Evolutionary conservation across 2,797 vertebrate species (phyloP), one percentile per base, ranked within the genome.

Genomic region (Gymnoscopelus microlampas): DNA sequence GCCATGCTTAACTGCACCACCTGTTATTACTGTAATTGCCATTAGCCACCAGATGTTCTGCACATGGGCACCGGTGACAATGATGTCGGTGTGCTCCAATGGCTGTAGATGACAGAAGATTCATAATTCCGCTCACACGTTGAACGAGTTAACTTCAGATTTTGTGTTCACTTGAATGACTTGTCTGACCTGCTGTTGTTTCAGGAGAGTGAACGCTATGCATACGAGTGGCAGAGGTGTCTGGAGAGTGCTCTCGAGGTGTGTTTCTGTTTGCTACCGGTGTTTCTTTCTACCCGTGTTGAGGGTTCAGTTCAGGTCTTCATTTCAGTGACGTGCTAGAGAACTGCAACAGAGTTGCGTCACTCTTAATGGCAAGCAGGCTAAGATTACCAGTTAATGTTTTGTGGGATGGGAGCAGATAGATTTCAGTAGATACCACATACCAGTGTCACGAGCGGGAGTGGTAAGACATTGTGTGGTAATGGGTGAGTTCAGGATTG

Each of bases 221-320:
- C 97, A 0, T 99, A 97, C 4, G 98, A 99, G 85, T 99, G 98
- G 98, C 97, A 98, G 73, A 92, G 98, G 47, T 99, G 98, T 87
- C 91, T 99, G 92, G 95, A 97, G 88, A 97, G 95, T 7, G 97
- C 97, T 64, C 88, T 98, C 51, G 95, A 97, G 91, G 98, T 99
- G 87, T 91, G 92, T 93, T 63, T 73, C 70, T 76, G 53, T 82
- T 63, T 79, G 39, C 73, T 48, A 44, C n/a, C 47, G 49, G 32
- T 47, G 1, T 63, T 44, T 29, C 6, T 59, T 66, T 55, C 57
- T 47, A 44, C 9, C 39, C 7, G 8, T 44, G 39, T 44, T 44
- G 8, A 10, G 39, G 7, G 39, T 44, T 44, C 39, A 9, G 39
- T 10, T 44, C 39, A 44, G 12, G 63, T 35, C 39, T 32, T 63